These are phyloP conservation scores for Numida meleagris DNA, from an alignment of 2,113 vertebrate genomes.

Conservation along the genomic window DNA sequence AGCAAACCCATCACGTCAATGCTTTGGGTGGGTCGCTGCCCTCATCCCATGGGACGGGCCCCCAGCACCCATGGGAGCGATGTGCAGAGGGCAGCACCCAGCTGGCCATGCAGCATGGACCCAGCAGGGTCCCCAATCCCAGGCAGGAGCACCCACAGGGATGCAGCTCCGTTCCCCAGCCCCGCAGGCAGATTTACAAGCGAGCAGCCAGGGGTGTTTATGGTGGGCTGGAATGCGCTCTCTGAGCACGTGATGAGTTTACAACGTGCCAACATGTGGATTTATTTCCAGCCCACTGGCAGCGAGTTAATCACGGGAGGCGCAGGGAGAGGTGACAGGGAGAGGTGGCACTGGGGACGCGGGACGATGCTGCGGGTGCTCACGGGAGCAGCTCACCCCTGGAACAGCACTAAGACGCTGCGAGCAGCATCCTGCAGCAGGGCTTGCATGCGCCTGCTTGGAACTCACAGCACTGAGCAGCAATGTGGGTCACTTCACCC, in stretches of 20 bases:
- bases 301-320: background rate
- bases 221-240: conserved; percentile 16
- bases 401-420: background rate
- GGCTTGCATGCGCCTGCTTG: background rate
- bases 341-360: background rate
- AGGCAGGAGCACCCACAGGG: background rate
- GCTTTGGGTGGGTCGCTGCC: background rate
- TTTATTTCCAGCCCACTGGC: conserved; percentile 52
- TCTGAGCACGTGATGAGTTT: conserved; percentile 49
- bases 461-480: background rate
- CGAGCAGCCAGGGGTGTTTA: conserved; percentile 54
- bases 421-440: background rate
- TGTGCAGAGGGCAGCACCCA: background rate
- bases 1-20: background rate
- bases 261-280: conserved; percentile 52
- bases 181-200: conserved; percentile 40
- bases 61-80: background rate
- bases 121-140: fast-evolving
- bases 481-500: background rate
- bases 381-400: fast-evolving
- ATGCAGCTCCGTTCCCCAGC: background rate
- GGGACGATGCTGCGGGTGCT: fast-evolving
- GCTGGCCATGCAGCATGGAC: background rate
- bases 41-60: background rate
- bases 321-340: background rate